phyloP scores from a whole-genome alignment of 1,140 invertebrate species.

The Mizuhopecten yessoensis region DNA sequence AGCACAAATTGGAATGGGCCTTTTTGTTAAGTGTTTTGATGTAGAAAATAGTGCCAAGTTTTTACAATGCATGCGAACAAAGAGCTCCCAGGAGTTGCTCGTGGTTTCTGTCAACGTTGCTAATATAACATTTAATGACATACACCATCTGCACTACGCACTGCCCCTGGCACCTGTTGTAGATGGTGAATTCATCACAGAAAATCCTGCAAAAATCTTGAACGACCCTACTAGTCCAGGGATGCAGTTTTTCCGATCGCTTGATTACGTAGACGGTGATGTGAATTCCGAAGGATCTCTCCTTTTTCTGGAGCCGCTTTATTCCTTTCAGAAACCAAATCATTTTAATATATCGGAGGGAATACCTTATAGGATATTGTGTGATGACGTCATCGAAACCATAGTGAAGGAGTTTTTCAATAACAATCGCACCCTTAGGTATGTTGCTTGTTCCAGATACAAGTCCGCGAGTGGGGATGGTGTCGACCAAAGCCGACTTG shows the following conservation, averaged over 20 bases:
- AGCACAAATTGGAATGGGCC: background rate
- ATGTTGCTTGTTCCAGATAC: background rate
- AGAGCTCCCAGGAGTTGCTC: background rate
- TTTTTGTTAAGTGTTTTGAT: background rate
- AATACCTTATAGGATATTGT: background rate
- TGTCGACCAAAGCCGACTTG: background rate
- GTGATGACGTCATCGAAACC: background rate
- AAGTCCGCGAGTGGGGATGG: background rate
- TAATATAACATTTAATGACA: background rate
- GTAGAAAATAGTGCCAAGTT: background rate
- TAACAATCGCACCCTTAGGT: background rate
- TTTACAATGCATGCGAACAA: background rate
- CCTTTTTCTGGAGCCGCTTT: background rate
- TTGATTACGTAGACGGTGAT: conserved; percentile 15
- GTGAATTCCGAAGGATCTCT: background rate
- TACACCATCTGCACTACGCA: background rate
- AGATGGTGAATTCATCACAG: background rate
- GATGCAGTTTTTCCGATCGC: background rate
- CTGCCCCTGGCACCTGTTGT: background rate
- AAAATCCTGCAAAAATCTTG: conserved; percentile 15
- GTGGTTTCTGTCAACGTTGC: background rate
- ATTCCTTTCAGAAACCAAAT: background rate
- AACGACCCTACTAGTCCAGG: background rate
- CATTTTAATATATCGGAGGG: background rate
- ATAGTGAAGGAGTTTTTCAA: background rate